Evolutionary conservation across 1,140 invertebrate genomes (phyloP), one percentile per base, ranked within the genome.

Genomic region (Hesperophylax magnus): DNA sequence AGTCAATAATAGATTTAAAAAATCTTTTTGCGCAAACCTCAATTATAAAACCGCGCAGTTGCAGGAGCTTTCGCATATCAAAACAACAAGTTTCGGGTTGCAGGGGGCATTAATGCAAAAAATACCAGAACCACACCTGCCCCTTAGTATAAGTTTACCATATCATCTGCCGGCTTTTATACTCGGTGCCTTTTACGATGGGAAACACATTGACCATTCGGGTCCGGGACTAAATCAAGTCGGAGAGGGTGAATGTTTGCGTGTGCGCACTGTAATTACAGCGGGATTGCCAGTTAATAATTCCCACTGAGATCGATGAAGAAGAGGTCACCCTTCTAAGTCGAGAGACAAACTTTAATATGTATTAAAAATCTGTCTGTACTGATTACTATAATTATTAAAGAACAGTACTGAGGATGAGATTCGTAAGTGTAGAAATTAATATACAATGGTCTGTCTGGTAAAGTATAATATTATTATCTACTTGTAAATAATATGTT

Each of bases 261-360:
- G 34, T 67, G 63, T 67, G 63, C 22, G 24, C 22, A 34, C 52
- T 76, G 22, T 56, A 76, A 53, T 76, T 76, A 60, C 39, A 17
- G n/a, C 54, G 52, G 52, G 52, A 54, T 76, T 76, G 53, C 72
- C 47, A 20, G 63, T 67, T 67, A 67, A 67, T 67, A 67, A 67
- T 67, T 67, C 63, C 63, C 34, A 39, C 31, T 9, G 63, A 34
- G 63, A 67, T 67, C 63, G 63, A 67, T 67, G 63, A 27, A 15
- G 63, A n/a, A 39, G 63, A 67, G 63, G 63, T 39, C 63, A 39
- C 63, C 39, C 39, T 18, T n/a, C 2, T 67, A 18, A 39, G 31
- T 15, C 14, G 22, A 39, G 63, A n/a, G 24, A 61, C 58, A 24
- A 20, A 61, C 18, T 24, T 61, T 9, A 61, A 61, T 61, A 24